Evolutionary conservation across 2,113 vertebrate genomes (phyloP).

Genomic region (Catharus bicknelli): DNA sequence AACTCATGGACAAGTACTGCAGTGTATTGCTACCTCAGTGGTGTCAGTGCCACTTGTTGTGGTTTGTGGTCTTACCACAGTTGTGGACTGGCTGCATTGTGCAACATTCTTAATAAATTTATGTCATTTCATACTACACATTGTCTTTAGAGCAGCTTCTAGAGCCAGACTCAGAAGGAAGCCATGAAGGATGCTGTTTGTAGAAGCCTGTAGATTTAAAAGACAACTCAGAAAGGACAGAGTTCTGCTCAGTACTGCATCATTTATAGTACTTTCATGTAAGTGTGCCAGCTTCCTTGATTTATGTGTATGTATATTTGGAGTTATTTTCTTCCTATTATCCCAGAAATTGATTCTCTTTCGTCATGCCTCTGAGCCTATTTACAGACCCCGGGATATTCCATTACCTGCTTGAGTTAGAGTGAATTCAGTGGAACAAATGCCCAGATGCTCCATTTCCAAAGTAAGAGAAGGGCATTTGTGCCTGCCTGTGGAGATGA

Average conservation of each 20-base stretch:
- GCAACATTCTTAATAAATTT: background rate
- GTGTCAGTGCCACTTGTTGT: background rate
- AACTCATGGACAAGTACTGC: background rate
- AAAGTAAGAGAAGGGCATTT: background rate
- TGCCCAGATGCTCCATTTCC: background rate
- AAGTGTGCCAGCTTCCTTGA: background rate
- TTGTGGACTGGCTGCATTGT: background rate
- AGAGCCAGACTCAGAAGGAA: background rate
- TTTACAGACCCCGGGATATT: background rate
- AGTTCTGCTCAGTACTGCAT: background rate
- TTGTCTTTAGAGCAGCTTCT: background rate
- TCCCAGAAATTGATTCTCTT: background rate
- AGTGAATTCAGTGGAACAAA: background rate
- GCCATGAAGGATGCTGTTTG: background rate
- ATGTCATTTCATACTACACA: background rate
- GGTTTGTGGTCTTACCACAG: background rate
- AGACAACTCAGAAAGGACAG: background rate
- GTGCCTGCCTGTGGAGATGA: background rate
- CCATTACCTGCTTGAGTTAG: background rate
- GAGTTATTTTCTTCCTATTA: constrained; percentile 16
- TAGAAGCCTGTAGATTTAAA: background rate
- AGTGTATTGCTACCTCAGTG: background rate
- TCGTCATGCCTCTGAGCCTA: background rate
- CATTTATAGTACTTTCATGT: constrained; percentile 1
- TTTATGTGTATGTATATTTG: constrained; percentile 34